phyloP scores from a whole-genome alignment of 2,113 vertebrate genomes.

The Amia ocellicauda region DNA sequence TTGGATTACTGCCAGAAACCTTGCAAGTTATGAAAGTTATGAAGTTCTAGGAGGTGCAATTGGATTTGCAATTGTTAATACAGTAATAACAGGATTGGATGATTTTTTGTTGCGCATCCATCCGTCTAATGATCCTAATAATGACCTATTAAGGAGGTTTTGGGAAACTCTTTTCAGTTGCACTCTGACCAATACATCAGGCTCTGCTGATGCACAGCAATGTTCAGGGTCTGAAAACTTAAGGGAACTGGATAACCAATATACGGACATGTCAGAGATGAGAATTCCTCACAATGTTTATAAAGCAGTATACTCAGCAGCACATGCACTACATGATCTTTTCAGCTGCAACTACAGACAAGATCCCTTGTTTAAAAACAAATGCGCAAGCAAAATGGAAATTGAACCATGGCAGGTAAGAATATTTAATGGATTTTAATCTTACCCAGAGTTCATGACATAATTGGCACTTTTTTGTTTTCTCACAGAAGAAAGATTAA shows the following conservation, averaged over 20 bases:
- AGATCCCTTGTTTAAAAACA: slow-evolving; percentile 10
- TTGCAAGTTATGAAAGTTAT: neutral
- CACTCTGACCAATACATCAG: neutral
- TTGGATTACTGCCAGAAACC: slow-evolving; percentile 10
- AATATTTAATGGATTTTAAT: neutral
- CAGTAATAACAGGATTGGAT: slow-evolving; percentile 5
- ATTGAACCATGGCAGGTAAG: slow-evolving; percentile 22
- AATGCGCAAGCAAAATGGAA: neutral
- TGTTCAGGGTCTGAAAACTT: slow-evolving; percentile 16
- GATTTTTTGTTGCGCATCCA: slow-evolving; percentile 15
- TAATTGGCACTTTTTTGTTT: too few relatives aligned
- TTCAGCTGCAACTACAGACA: slow-evolving; percentile 1
- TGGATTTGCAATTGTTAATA: neutral
- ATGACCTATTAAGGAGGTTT: slow-evolving; percentile 4
- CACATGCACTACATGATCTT: slow-evolving; percentile 14
- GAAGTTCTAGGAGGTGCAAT: slow-evolving; percentile 9
- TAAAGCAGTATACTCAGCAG: slow-evolving; percentile 9
- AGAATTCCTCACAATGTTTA: slow-evolving; percentile 19
- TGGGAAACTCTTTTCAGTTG: slow-evolving; percentile 14
- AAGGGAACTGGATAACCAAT: neutral
- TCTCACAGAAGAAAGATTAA: too few relatives aligned
- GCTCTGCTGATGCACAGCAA: neutral
- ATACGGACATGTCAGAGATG: slow-evolving; percentile 9
- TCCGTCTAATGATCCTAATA: neutral
- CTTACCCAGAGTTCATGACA: too few relatives aligned